Base-by-base conservation (phyloP, 35 echinoderm and acorn worm genomes). In the Holothuria glaberrima region DNA sequence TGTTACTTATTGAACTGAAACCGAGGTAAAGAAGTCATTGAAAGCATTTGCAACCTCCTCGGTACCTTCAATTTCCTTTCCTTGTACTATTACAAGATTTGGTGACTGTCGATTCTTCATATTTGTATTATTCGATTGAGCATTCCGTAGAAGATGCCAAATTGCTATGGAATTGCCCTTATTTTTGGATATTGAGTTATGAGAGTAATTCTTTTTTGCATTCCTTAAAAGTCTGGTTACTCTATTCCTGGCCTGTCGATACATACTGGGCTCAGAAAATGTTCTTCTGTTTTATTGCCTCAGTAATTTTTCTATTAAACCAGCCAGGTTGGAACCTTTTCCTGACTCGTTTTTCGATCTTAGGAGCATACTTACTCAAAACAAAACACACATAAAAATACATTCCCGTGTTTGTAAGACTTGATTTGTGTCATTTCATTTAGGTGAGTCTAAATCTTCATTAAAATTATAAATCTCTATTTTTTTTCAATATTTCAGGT, bases 61-160 rank as follows among this genome's bases (percentile, higher is more conserved):
- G 31, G 22, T 0, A 16, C 5, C 69, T 72, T 72, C 69, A 27
- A 72, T 33, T 33, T 72, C 69, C 69, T 33, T 72, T n/a, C 69
- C 69, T 27, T 72, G n/a, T n/a, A 72, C 69, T 72, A 72, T 72
- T 21, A 72, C 69, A 5, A 72, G n/a, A 72, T 27, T 2, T 27
- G 5, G 69, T 72, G 69, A 72, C 1, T 72, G 69, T 72, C 29
- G 69, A 33, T 72, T 72, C 31, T 33, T 72, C 69, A 72, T 72
- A 33, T 72, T 72, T 72, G 69, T 72, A 33, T 72, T 72, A 72
- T 72, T 72, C 31, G 69, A 72, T 72, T 72, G n/a, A n/a, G 29
- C 5, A 33, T 72, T 72, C 69, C 69, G 69, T 33, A 33, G 31
- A 30, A 72, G 29, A 16, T 72, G 69, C 69, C 69, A 72, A 0